A percentile compares a stretch with the other conserved stretches of the same genome.
These are phyloP conservation scores for Zingel zingel DNA, from an alignment of 2,113 vertebrate genomes.

Conservation along the genomic window DNA sequence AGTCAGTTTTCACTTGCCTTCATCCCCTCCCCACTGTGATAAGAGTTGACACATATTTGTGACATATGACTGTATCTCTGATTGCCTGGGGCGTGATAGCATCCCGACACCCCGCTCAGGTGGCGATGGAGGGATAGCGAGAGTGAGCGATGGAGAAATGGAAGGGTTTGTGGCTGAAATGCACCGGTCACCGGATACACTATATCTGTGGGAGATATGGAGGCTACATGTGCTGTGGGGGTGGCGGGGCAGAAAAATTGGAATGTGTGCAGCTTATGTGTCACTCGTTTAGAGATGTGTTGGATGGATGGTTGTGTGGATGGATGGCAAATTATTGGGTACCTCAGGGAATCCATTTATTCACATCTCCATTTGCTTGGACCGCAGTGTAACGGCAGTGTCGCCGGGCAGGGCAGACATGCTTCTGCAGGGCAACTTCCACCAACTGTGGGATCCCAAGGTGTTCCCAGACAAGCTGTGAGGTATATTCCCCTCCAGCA, in stretches of 20 bases:
- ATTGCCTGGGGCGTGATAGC: slow-evolving; percentile 84
- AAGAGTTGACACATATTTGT: slow-evolving; percentile 90
- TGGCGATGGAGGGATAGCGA: slow-evolving; percentile 63
- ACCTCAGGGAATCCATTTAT: slow-evolving; percentile 47
- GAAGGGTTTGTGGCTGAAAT: slow-evolving; percentile 71
- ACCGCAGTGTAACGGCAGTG: not conserved
- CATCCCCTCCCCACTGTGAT: slow-evolving; percentile 79
- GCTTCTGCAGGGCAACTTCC: slow-evolving; percentile 20
- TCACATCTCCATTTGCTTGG: slow-evolving; percentile 15
- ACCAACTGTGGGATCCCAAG: slow-evolving; percentile 10
- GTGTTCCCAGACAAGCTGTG: slow-evolving; percentile 19
- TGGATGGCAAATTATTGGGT: slow-evolving; percentile 44
- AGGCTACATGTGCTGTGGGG: not conserved
- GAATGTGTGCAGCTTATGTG: slow-evolving; percentile 39
- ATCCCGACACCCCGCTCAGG: slow-evolving; percentile 81
- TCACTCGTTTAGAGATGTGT: slow-evolving; percentile 35
- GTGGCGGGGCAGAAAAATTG: slow-evolving; percentile 1
- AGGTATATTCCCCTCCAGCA: slow-evolving; percentile 7
- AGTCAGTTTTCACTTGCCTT: slow-evolving; percentile 79
- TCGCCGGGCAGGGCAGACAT: slow-evolving; percentile 15
- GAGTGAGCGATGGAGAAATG: slow-evolving; percentile 70
- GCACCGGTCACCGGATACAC: slow-evolving; percentile 41
- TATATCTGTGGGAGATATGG: slow-evolving; percentile 61
- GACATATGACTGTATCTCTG: slow-evolving; percentile 86
- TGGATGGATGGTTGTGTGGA: slow-evolving; percentile 31